Base-by-base conservation (phyloP, 2,888 invertebrate genomes). In the Aphodius sticticus region DNA sequence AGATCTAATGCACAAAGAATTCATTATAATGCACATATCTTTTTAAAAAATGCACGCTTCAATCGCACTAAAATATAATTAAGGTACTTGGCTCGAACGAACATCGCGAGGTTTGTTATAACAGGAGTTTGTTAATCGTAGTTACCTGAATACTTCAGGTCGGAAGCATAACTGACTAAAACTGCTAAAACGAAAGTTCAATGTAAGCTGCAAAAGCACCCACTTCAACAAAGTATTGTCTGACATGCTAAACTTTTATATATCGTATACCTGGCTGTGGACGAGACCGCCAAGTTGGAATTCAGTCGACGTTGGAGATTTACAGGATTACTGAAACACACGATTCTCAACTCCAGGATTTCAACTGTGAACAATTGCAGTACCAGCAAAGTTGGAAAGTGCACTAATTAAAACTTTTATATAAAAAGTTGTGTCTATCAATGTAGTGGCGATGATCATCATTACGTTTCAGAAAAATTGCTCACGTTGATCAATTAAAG, bases 371-470 rank as follows among this genome's bases (percentile, higher is more conserved):
- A 53, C 53, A 53, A 53, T 53, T 53, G 53, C 53, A 53, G 53
- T 53, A 12, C 53, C 53, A 53, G 53, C 9, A 53, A 53, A 53
- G 9, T 53, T 12, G 53, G 9, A 53, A 53, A 53, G 53, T 5
- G 53, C 53, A 53, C 53, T 53, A 53, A 53, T 53, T 53, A 53
- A 53, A 53, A 53, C 53, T 53, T 53, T 53, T 53, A 53, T 53
- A 7, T 53, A 53, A 53, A 53, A 53, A 7, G 53, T 9, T 7
- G 7, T 53, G 53, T 53, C 53, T 53, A 9, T 53, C 53, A 12
- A 53, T 53, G 4, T 53, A 53, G 53, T 53, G 1, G 7, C 53
- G 53, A 26, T 53, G 53, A 53, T 53, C 53, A 9, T 7, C 53
- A 53, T 26, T 26, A 26, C 53, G 7, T 53, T 53, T 53, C 53